Base-by-base conservation (phyloP, 2,797 vertebrate species). In the Heteromormyrus szaboi region DNA sequence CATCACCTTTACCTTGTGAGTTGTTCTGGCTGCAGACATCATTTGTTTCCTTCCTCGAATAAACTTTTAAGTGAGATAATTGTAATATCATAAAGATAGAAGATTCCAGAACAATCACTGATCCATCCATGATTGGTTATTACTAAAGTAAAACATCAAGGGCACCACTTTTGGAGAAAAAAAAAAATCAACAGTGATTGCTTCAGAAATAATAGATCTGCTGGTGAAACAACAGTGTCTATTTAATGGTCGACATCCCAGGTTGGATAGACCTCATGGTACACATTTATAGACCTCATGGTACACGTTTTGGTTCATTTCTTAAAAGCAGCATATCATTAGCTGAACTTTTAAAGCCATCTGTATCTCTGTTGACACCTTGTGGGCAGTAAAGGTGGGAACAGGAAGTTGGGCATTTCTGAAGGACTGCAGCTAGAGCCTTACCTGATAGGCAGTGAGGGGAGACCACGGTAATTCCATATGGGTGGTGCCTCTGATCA, bases 401-500 rank as follows among this genome's bases (percentile, higher is more conserved):
- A 41, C 29, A 33, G 51, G 0, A 17, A 11, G 85, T 12, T n/a
- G 50, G 25, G 22, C n/a, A 17, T 8, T 56, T 50, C 22, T n/a
- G 7, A 56, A 41, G n/a, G 51, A 29, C 50, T 51, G 51, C 46
- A 19, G 37, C 41, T 51, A 14, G 68, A 56, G 11, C 25, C 89
- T 94, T 93, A 97, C 96, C 96, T 96, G 94, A 90, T 6, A 94
- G 94, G 90, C 96, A 97, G 90, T 95, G 95, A 14, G 96, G 95
- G 48, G 95, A 94, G 87, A 95, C 94, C 0, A 93, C 94, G 9
- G 95, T 96, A 90, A 97, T 96, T 90, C 96, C 96, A 0, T 97
- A 97, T 89, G 96, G 95, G 7, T 96, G 96, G 1, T 95, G 96
- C 53, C 95, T 90, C 90, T 96, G 96, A 88, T 96, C 95, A 0